Conservation (phyloP, 2,113 vertebrate species). For the Cyanoliseus patagonus region DNA sequence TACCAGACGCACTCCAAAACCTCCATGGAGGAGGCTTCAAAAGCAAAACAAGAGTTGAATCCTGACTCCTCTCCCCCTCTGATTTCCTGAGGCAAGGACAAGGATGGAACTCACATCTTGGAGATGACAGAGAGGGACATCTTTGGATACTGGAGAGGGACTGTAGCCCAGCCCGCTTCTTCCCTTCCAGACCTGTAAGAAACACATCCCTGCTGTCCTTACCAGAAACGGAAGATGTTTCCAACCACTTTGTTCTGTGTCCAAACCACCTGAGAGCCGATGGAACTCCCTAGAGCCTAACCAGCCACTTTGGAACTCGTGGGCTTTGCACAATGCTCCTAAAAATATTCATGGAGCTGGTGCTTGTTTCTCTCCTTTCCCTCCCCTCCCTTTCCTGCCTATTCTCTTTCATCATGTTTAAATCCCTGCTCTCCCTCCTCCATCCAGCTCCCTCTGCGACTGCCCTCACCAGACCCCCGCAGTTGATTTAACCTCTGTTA, state of each 20-base stretch:
- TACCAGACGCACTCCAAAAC: neutral
- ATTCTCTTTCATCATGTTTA: slow-evolving; percentile 5
- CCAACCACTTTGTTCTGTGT: neutral
- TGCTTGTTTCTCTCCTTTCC: neutral
- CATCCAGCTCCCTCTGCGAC: neutral
- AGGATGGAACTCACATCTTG: neutral
- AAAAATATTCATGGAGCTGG: neutral
- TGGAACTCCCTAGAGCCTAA: neutral
- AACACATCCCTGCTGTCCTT: fast-evolving
- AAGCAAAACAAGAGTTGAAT: neutral
- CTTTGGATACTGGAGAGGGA: neutral
- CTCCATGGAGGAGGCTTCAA: neutral
- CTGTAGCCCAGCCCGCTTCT: fast-evolving
- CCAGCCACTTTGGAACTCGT: neutral
- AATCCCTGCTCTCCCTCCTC: neutral
- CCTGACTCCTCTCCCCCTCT: neutral
- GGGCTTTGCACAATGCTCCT: neutral
- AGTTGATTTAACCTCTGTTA: slow-evolving; percentile 79
- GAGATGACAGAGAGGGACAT: neutral
- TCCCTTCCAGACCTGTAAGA: neutral
- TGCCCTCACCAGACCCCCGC: slow-evolving; percentile 51
- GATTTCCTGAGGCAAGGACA: neutral
- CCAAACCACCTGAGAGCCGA: neutral
- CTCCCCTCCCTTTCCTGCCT: neutral
- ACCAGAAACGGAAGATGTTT: neutral